These are phyloP conservation scores for Orthonevra nobilis DNA, from an alignment of 2,888 invertebrate species.

Conservation along the genomic window DNA sequence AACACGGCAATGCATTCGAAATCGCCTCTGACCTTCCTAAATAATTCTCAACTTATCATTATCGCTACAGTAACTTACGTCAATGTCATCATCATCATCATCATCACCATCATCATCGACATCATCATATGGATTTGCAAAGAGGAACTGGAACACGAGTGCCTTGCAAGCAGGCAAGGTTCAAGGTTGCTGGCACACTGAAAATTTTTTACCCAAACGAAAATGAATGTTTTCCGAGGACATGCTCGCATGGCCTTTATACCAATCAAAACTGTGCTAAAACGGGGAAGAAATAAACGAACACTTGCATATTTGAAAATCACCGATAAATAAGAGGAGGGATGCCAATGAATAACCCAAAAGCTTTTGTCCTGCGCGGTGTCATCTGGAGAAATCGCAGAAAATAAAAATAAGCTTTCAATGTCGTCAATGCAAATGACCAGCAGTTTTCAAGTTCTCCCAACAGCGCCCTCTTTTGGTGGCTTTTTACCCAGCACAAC, in stretches of 20 bases:
- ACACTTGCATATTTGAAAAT: constrained; percentile 2
- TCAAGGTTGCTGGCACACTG: constrained; percentile 62
- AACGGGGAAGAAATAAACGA: constrained; percentile 19
- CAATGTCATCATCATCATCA: constrained; percentile 48
- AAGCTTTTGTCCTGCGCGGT: constrained; percentile 35
- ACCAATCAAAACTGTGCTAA: constrained; percentile 43
- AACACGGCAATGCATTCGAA: constrained; percentile 9
- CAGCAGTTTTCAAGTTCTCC: constrained; percentile 1
- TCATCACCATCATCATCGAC: not conserved
- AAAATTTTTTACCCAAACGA: constrained; percentile 46
- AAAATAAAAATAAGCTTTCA: constrained; percentile 34
- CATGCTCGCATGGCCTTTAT: constrained; percentile 44
- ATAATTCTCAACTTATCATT: constrained; percentile 55
- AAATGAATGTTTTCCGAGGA: constrained; percentile 51
- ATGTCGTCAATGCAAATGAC: constrained; percentile 44
- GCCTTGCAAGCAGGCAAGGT: constrained; percentile 37
- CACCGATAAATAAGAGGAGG: constrained; percentile 60
- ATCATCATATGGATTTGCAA: constrained; percentile 18
- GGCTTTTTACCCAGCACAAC: constrained; percentile 24
- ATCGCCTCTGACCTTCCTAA: constrained; percentile 58
- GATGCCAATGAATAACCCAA: too few relatives aligned
- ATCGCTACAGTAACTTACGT: constrained; percentile 47
- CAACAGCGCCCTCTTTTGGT: constrained; percentile 42
- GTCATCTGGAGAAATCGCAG: constrained; percentile 11
- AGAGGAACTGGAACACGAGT: constrained; percentile 1